phyloP scores from a whole-genome alignment of 2,888 invertebrate genomes.

The Alsophila aescularia region DNA sequence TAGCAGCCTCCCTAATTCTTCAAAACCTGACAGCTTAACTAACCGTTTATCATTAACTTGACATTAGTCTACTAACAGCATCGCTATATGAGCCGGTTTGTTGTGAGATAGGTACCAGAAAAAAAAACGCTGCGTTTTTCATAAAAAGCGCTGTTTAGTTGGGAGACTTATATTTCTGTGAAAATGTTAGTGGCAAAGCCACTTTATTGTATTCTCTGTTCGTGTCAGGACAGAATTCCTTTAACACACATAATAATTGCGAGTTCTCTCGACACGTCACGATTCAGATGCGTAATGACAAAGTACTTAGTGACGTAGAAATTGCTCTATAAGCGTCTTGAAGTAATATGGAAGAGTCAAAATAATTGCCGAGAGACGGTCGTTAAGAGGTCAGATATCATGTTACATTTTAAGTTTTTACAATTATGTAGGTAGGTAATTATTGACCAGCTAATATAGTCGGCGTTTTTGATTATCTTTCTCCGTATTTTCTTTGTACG shows the following conservation, averaged over 20 bases:
- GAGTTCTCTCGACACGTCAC: slow-evolving; percentile 83
- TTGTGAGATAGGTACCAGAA: too few species aligned
- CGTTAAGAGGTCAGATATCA: background rate
- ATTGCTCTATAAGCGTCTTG: slow-evolving; percentile 68
- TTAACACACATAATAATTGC: slow-evolving; percentile 84
- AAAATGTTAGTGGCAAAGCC: slow-evolving; percentile 16
- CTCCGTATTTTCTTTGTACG: background rate
- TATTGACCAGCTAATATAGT: slow-evolving; percentile 31
- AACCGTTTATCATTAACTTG: too few species aligned
- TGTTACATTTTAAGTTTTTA: slow-evolving; percentile 29
- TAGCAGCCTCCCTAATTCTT: too few species aligned
- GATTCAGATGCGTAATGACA: slow-evolving; percentile 83
- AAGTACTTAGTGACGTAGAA: slow-evolving; percentile 83
- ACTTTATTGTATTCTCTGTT: slow-evolving; percentile 61
- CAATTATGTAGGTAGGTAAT: slow-evolving; percentile 47
- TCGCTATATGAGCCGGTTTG: too few species aligned
- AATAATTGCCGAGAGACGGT: slow-evolving; percentile 1
- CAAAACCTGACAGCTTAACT: too few species aligned
- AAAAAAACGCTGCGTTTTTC: too few species aligned
- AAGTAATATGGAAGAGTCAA: background rate
- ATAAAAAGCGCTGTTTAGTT: too few species aligned
- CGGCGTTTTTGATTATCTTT: slow-evolving; percentile 10
- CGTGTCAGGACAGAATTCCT: slow-evolving; percentile 77
- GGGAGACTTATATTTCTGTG: too few species aligned
- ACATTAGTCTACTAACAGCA: too few species aligned